Percentiles rank a stretch among this genome's conserved stretches.
phyloP scores from a whole-genome alignment of 1,140 invertebrate species.

The Zophobas morio region DNA sequence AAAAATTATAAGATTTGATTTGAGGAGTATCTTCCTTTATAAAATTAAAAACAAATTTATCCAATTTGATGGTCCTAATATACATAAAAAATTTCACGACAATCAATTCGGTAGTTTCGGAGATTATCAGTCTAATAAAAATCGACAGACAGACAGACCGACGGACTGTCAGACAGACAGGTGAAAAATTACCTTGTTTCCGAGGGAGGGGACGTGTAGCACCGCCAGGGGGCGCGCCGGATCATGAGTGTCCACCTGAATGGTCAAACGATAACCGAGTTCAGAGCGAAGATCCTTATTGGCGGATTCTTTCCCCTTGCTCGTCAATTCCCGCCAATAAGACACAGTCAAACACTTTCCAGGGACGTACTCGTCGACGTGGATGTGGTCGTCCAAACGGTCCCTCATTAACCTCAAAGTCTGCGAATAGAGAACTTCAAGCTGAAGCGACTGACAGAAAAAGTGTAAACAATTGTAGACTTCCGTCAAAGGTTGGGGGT shows the following conservation, averaged over 20 bases:
- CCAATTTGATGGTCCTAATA: too few relatives aligned
- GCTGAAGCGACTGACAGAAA: slow-evolving; percentile 95
- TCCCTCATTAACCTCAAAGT: slow-evolving; percentile 90
- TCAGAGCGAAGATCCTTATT: slow-evolving; percentile 85
- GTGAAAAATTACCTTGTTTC: slow-evolving; percentile 61
- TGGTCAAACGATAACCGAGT: slow-evolving; percentile 87
- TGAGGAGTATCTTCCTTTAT: too few relatives aligned
- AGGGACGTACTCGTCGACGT: slow-evolving; percentile 93
- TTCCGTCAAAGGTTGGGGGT: slow-evolving; percentile 85
- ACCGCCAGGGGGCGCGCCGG: slow-evolving; percentile 87
- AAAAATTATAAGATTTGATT: too few relatives aligned
- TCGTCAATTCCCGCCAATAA: slow-evolving; percentile 87
- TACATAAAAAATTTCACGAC: too few relatives aligned
- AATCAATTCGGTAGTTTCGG: too few relatives aligned
- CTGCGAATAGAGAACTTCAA: slow-evolving; percentile 97
- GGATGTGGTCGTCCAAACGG: slow-evolving; percentile 90
- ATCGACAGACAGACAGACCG: too few relatives aligned
- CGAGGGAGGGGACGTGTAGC: slow-evolving; percentile 89
- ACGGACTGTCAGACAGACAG: background rate
- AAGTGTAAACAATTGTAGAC: slow-evolving; percentile 91
- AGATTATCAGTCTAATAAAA: too few relatives aligned
- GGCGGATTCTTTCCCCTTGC: slow-evolving; percentile 67
- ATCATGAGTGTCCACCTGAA: slow-evolving; percentile 90
- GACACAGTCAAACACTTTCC: slow-evolving; percentile 91
- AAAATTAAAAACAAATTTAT: too few relatives aligned